Conservation (phyloP, 35 echinoderm and acorn worm species). For the Apostichopus japonicus region DNA sequence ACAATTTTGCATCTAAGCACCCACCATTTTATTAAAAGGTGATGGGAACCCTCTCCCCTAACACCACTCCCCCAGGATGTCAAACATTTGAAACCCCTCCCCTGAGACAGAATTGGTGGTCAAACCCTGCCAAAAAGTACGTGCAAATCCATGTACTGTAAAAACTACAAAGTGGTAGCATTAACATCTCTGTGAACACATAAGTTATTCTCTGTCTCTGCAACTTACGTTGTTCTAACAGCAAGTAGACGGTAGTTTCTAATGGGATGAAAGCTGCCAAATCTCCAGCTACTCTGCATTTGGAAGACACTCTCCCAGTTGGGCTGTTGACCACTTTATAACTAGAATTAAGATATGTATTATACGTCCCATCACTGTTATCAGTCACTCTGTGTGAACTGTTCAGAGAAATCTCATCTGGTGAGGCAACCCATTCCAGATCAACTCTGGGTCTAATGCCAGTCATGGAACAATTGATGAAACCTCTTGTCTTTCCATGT, state of each 20-base stretch:
- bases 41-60: too few species aligned
- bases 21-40: too few species aligned
- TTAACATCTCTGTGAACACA: too few species aligned
- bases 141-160: too few species aligned
- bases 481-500: background rate
- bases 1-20: too few species aligned
- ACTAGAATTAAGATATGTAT: background rate
- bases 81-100: too few species aligned
- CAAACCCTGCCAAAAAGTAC: too few species aligned
- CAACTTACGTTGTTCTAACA: background rate
- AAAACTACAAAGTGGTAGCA: too few species aligned
- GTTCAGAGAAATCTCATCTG: background rate
- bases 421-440: background rate
- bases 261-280: background rate
- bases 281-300: background rate
- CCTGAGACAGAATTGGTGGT: too few species aligned
- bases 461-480: background rate
- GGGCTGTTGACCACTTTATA: background rate
- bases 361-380: background rate
- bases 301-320: background rate
- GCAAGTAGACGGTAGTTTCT: background rate
- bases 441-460: background rate
- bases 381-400: background rate
- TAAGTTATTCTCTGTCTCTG: too few species aligned
- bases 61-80: too few species aligned